Base-by-base conservation (phyloP, 1,140 invertebrate species). In the Mycetomoellerius zeteki region DNA sequence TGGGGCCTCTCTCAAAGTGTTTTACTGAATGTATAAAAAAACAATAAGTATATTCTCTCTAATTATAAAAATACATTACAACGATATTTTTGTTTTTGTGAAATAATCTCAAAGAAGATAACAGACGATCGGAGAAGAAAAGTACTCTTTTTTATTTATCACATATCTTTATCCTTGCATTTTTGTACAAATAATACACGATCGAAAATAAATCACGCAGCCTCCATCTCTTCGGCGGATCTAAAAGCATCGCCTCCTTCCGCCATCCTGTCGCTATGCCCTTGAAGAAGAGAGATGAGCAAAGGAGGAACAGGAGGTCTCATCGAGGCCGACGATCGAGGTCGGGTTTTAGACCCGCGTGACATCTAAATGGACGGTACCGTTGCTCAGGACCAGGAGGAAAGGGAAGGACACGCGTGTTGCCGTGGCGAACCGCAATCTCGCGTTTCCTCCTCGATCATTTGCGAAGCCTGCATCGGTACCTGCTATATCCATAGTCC, bases 321-420 rank as follows among this genome's bases (percentile, higher is more conserved):
- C 89, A 93, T 92, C 88, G 90, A 92, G 91, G 93, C 86, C 88
- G 87, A 30, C 85, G 81, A 93, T 92, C 85, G 89, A 88, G 92
- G 93, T 92, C 92, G 82, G 86, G 77, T 86, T 91, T 91, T 90
- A 91, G 81, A 91, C 58, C 33, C 82, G 72, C 37, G 72, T 90
- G 86, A 88, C 75, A 67, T 88, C 64, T 86, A 88, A 87, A 76
- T 85, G 56, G n/a, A 81, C n/a, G 87, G 89, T 90, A 89, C 86
- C 85, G 88, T 85, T 91, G 76, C 52, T 75, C 73, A 65, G 56
- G 47, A 52, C 50, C 30, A 50, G 37, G 58, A 75, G 47, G 78
- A 65, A 84, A 75, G 47, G 64, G 43, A 69, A 86, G 33, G 14
- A 71, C 21, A 16, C 64, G n/a, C 43, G 16, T 33, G n/a, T 30